These are phyloP conservation scores for Tetramorium parvispinum DNA, from an alignment of 1,140 invertebrate species.

Conservation along the genomic window DNA sequence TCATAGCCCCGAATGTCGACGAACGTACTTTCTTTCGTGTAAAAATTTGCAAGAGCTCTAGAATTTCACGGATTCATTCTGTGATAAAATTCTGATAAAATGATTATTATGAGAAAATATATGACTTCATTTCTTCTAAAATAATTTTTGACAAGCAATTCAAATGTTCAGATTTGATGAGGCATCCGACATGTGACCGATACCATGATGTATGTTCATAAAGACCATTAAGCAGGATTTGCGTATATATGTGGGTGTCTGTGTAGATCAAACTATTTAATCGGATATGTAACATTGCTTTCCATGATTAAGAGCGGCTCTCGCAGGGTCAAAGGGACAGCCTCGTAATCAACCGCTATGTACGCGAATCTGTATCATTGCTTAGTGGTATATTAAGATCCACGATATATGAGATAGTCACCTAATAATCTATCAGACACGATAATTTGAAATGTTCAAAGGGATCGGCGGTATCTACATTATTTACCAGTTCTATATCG, in stretches of 20 bases:
- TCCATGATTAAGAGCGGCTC: slow-evolving; percentile 50
- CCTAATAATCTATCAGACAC: slow-evolving; percentile 30
- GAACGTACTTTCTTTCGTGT: slow-evolving; percentile 12
- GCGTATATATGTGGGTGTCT: not conserved
- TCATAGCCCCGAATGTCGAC: slow-evolving; percentile 15
- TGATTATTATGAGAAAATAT: not conserved
- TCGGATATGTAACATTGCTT: slow-evolving; percentile 53
- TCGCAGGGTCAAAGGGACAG: slow-evolving; percentile 49
- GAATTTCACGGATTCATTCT: not conserved
- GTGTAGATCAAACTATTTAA: slow-evolving; percentile 56
- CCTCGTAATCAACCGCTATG: slow-evolving; percentile 43
- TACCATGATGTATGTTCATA: not conserved
- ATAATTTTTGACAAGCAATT: not conserved
- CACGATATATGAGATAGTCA: slow-evolving; percentile 40
- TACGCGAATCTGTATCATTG: slow-evolving; percentile 32
- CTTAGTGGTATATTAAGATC: slow-evolving; percentile 53
- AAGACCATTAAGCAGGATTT: slow-evolving; percentile 21
- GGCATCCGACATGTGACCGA: not conserved
- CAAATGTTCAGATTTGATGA: not conserved
- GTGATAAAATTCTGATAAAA: not conserved
- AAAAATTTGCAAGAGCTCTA: slow-evolving; percentile 27
- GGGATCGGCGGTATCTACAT: not conserved
- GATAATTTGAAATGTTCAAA: slow-evolving; percentile 38
- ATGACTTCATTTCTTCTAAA: not conserved
- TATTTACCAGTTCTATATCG: slow-evolving; percentile 20